Evolutionary conservation across 1,140 invertebrate genomes (phyloP), one percentile per base, ranked within the genome.

Genomic region (Atta colombica): DNA sequence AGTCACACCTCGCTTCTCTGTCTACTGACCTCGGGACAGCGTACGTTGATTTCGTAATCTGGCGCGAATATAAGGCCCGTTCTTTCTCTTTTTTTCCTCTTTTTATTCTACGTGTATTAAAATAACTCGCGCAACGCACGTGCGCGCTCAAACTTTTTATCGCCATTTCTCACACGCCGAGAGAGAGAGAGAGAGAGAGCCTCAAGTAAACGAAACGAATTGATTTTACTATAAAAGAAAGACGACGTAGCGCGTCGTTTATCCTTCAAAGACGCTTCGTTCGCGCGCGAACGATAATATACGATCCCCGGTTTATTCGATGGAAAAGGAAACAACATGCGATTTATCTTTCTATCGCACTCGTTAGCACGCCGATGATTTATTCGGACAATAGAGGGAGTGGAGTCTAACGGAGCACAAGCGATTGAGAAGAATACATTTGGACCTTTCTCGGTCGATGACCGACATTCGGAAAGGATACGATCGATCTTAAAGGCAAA

Each of bases 381-480:
- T 84, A 84, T 84, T 84, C 80, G 55, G 55, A 74, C 55, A 61
- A 84, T 84, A 63, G 61, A 21, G 72, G 74, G 39, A 58, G 35
- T 55, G 69, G 14, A 63, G 53, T 49, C 49, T 78, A 68, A 78
- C 61, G 45, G 60, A 49, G 74, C 74, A 71, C 35, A 8, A 14
- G 51, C 82, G 74, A 78, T 85, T 31, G 74, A 61, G 68, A 63
- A 61, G 75, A 75, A 85, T 71, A 77, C 39, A 66, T 18, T 65
- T 63, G 45, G 80, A n/a, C 28, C 78, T 89, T 71, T 87, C 35
- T 5, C 71, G 77, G 51, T 89, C 77, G 77, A 80, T 87, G 85
- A 35, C 77, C 88, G 88, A 89, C 61, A 89, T 90, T 89, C 89
- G 21, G 14, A 89, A 87, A 90, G 78, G 85, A 77, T 87, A 75